A percentile compares a stretch with the other conserved stretches of the same genome.
Conservation (phyloP, 37 sponge, comb jelly and placozoan species). For the Tethya wilhelma region DNA sequence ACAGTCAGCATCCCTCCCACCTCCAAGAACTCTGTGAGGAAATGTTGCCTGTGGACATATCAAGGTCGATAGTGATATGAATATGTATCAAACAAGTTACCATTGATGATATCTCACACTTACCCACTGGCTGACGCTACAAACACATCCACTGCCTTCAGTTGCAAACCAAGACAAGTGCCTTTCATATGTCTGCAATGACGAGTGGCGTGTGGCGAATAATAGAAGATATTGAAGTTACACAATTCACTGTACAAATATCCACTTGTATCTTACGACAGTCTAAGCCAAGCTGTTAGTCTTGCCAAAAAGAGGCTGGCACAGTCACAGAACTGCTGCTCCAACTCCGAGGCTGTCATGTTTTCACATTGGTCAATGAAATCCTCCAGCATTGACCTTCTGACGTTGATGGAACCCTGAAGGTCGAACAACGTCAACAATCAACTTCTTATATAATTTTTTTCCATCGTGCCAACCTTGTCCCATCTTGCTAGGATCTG, state of each 20-base stretch:
- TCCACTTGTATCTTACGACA: conserved; percentile 67
- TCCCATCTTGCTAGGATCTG: conserved; percentile 59
- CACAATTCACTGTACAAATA: too few species aligned
- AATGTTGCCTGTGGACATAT: conserved; percentile 53
- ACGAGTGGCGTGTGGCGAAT: background rate
- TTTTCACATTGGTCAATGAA: conserved; percentile 78
- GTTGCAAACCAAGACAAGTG: conserved; percentile 72
- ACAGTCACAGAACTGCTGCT: conserved; percentile 89
- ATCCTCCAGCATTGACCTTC: conserved; percentile 76
- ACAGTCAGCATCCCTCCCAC: conserved; percentile 97
- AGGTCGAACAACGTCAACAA: background rate
- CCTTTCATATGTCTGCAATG: conserved; percentile 67
- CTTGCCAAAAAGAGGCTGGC: conserved; percentile 96
- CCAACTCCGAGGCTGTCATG: conserved; percentile 92
- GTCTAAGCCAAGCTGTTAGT: conserved; percentile 93
- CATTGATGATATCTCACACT: conserved; percentile 6
- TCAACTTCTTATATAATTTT: background rate
- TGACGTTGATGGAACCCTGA: conserved; percentile 71
- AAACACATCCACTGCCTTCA: conserved; percentile 79
- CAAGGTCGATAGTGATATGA: background rate
- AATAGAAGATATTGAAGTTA: background rate
- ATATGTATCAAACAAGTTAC: background rate
- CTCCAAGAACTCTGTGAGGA: conserved; percentile 95
- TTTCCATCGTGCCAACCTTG: conserved; percentile 38
- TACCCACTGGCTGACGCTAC: conserved; percentile 88